Base-by-base conservation (phyloP, 2,888 invertebrate species). In the Cheilosia grossa region DNA sequence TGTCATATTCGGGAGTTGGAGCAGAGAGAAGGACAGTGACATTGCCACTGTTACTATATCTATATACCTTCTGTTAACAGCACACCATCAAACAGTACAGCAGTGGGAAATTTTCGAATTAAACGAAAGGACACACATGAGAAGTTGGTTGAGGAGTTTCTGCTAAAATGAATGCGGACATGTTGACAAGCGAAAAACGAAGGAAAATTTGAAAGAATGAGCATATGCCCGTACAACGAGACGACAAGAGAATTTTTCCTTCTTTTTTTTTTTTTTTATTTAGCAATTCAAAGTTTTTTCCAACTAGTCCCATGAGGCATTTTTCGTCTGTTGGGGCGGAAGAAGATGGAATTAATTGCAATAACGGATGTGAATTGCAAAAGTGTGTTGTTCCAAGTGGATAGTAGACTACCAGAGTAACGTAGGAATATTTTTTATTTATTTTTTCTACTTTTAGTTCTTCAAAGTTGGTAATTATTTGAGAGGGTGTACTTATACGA, bases 351-450 rank as follows among this genome's bases (percentile, higher is more conserved):
- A 85, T 80, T 85, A 85, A 85, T 85, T 85, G 85, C 85, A 85
- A 85, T 85, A 85, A 85, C 85, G 85, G 75, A 85, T 81, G 85
- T 77, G 81, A 85, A 85, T 75, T 81, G 85, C 85, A 70, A 85
- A 85, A 81, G 66, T 75, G 81, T 85, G 80, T 85, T 85, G 58
- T 81, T 51, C 21, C 70, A 77, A 85, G 81, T 77, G 66, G 61
- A 37, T 73, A 17, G 58, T 33, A 42, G 63, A 70, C 47, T 44
- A 49, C 51, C 69, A 56, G 58, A 80, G 79, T 59, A 73, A 82
- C 33, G 56, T 49, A 82, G 63, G 33, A 67, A 40, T 59, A 54
- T 24, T 58, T 3, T 6, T 47, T 47, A 1, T 33, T 9, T 44
- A 21, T 24, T 24, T 24, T 33, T n/a, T 17, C 21, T 33, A 24